Percentiles rank a stretch among this genome's conserved stretches.
Evolutionary conservation across 2,797 vertebrate genomes (phyloP).

Genomic region (Xerus rutilus): DNA sequence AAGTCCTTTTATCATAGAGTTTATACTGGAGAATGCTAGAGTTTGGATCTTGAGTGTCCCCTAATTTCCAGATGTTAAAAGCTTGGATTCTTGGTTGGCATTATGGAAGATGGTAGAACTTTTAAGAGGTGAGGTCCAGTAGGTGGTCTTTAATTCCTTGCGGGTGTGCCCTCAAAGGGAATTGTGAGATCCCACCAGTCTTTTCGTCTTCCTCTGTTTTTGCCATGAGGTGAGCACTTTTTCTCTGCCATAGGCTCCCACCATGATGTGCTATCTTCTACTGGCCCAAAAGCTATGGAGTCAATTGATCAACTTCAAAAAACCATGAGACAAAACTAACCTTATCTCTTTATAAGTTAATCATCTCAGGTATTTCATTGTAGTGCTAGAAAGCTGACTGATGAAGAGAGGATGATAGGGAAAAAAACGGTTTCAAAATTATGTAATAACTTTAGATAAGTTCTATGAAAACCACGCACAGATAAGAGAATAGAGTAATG

Average conservation of each 20-base stretch:
- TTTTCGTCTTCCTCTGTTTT: not conserved
- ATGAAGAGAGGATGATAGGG: no score
- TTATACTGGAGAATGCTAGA: not conserved
- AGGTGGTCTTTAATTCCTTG: not conserved
- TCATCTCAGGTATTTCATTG: no score
- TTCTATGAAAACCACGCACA: not conserved
- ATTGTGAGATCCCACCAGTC: not conserved
- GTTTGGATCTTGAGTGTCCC: not conserved
- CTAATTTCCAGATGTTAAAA: not conserved
- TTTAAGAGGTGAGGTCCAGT: not conserved
- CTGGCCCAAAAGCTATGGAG: not conserved
- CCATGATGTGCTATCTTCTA: not conserved
- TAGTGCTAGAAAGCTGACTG: not conserved
- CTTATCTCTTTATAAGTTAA: not conserved
- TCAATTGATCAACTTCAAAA: not conserved
- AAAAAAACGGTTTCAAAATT: not conserved
- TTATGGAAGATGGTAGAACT: not conserved
- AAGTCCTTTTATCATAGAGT: not conserved
- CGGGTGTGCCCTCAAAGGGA: not conserved
- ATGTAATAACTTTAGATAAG: not conserved
- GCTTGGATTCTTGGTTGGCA: not conserved
- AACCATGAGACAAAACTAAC: not conserved
- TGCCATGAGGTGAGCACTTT: not conserved
- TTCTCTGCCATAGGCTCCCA: not conserved
- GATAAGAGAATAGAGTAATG: not conserved